These are phyloP conservation scores for Diadumene lineata DNA, from an alignment of 92 coral and sea anemone species.

Conservation along the genomic window DNA sequence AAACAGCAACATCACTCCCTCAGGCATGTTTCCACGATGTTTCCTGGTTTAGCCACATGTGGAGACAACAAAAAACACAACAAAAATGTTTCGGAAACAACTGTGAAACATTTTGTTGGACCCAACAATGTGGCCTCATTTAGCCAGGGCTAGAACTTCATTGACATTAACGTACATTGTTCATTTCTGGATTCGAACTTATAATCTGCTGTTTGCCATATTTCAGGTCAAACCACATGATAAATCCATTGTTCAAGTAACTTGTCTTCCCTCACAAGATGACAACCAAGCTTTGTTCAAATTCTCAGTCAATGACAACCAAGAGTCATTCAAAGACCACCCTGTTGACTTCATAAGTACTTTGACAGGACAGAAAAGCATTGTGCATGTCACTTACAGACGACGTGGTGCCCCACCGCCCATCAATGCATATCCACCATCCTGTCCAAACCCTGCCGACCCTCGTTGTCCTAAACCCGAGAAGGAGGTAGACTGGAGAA, in stretches of 20 bases:
- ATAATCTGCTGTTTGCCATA: background rate
- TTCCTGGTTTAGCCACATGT: too few species aligned
- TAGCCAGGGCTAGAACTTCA: too few species aligned
- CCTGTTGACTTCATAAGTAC: constrained; percentile 80
- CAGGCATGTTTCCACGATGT: too few species aligned
- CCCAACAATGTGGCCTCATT: too few species aligned
- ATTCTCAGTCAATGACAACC: constrained; percentile 55
- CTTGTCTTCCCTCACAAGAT: constrained; percentile 28
- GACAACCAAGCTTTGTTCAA: constrained; percentile 59
- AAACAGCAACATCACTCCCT: too few species aligned
- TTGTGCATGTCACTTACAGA: constrained; percentile 68
- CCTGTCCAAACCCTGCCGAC: constrained; percentile 52
- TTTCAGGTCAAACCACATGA: constrained; percentile 71
- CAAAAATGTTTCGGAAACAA: too few species aligned
- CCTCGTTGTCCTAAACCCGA: constrained; percentile 36
- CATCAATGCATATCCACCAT: constrained; percentile 26
- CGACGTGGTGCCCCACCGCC: constrained; percentile 31
- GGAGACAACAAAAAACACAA: too few species aligned
- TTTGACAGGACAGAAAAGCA: constrained; percentile 67
- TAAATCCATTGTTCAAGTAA: constrained; percentile 40
- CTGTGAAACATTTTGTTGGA: too few species aligned
- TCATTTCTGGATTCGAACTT: too few species aligned
- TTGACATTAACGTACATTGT: too few species aligned
- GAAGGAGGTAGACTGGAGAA: constrained; percentile 37
- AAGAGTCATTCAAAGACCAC: constrained; percentile 67